Evolutionary conservation across 2,113 vertebrate species (phyloP).

Genomic region (Perca flavescens): DNA sequence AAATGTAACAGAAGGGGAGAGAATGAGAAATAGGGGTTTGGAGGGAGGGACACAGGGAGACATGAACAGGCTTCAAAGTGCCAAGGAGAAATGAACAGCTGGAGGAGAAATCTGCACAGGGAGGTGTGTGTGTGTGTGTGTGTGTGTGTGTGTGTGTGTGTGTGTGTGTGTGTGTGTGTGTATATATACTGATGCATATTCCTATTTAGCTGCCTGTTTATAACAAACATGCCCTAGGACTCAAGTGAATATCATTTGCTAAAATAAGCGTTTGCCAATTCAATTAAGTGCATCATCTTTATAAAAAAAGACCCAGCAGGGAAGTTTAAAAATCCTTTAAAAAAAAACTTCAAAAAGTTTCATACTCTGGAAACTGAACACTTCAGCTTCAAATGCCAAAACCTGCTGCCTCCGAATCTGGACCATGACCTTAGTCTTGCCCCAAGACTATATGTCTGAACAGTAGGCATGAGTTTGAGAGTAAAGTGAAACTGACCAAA

Average conservation of each 20-base stretch:
- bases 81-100: constrained; percentile 79
- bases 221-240: constrained; percentile 69
- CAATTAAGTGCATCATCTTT: constrained; percentile 70
- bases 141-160: constrained; percentile 6
- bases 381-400: constrained; percentile 27
- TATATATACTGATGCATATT: constrained; percentile 64
- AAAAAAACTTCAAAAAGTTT: not conserved
- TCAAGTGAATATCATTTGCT: constrained; percentile 64
- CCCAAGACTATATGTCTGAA: constrained; percentile 16
- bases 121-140: constrained; percentile 26
- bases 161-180: constrained; percentile 25
- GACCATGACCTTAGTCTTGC: constrained; percentile 35
- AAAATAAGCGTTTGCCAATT: constrained; percentile 75
- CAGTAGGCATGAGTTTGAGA: constrained; percentile 54
- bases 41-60: constrained; percentile 71
- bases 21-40: constrained; percentile 53
- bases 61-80: constrained; percentile 80
- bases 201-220: constrained; percentile 65
- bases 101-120: constrained; percentile 75
- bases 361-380: constrained; percentile 26
- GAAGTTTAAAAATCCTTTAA: constrained; percentile 13
- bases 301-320: constrained; percentile 53
- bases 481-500: constrained; percentile 36
- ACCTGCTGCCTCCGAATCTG: not conserved
- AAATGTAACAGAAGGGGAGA: constrained; percentile 70